Evolutionary conservation across 1,140 invertebrate genomes (phyloP), one percentile per base, ranked within the genome.

Genomic region (Acromyrmex heyeri): DNA sequence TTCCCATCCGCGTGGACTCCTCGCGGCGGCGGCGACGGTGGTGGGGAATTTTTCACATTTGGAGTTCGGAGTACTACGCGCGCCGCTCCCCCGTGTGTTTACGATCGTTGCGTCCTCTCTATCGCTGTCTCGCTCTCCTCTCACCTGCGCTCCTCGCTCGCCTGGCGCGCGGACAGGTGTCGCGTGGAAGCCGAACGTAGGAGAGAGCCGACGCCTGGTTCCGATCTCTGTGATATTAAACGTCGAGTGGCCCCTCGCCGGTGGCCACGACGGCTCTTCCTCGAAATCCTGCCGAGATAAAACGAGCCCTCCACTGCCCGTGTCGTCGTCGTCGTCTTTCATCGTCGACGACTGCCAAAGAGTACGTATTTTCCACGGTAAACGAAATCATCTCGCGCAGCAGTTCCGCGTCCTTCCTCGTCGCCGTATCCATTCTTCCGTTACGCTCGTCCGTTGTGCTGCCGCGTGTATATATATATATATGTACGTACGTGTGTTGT

Each of bases 31-130:
- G n/a, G n/a, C 10, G 27, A 27, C 30, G 30, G 6, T 30, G 12
- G n/a, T 4, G 61, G 5, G 1, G 62, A 64, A 64, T 50, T 27
- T 48, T 38, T n/a, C 34, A 67, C 34, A n/a, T 14, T 73, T 67
- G 61, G 59, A 48, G 57, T 64, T 48, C 61, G 50, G 67, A 67
- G 65, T 90, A 87, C 59, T 90, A 50, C 48, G 14, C 89, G 86
- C 86, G 76, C 87, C 86, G 87, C 88, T 89, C 88, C 88, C 24
- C 89, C 34, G 78, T 87, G 85, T 91, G 87, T 91, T 86, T 91
- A 89, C 91, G 73, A 91, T 87, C 88, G 88, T 91, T 85, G 88
- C 91, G 88, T 90, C 91, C 89, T 91, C 86, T 87, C 86, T 89
- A 77, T 89, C 85, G 86, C 72, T 87, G 88, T 86, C 90, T 86